Conservation (phyloP, 2,888 invertebrate species). For the Habroteleia sp. region DNA sequence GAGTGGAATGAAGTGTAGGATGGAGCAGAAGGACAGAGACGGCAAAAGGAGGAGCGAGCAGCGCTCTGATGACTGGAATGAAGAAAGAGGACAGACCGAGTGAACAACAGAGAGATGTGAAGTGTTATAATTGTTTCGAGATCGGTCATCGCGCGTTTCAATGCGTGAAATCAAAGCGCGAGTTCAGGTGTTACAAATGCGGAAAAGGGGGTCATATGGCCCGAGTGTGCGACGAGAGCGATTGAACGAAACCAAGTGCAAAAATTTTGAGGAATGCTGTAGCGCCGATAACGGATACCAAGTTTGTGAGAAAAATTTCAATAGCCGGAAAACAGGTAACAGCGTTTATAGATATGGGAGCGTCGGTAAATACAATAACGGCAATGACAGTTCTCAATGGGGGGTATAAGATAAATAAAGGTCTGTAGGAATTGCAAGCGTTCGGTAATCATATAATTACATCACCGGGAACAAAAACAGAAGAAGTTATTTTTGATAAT, state of each 20-base stretch:
- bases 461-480: no score
- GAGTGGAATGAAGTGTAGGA: no score
- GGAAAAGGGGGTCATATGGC: not conserved
- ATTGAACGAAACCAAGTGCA: no score
- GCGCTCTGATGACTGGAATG: not conserved
- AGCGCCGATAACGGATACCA: no score
- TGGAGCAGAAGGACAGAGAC: not conserved
- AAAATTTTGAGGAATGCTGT: no score
- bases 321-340: not conserved
- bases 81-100: no score
- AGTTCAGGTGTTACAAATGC: not conserved
- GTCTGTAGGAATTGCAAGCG: not conserved
- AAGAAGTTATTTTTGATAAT: not conserved
- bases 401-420: not conserved
- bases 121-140: constrained; percentile 25
- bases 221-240: no score
- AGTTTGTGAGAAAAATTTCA: no score
- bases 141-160: not conserved
- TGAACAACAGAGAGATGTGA: not conserved
- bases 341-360: constrained; percentile 46
- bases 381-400: constrained; percentile 21
- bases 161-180: not conserved
- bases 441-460: no score
- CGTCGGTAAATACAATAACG: constrained; percentile 42
- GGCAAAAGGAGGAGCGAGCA: no score